phyloP scores from a whole-genome alignment of 2,888 invertebrate genomes.

The Lagria hirta region DNA sequence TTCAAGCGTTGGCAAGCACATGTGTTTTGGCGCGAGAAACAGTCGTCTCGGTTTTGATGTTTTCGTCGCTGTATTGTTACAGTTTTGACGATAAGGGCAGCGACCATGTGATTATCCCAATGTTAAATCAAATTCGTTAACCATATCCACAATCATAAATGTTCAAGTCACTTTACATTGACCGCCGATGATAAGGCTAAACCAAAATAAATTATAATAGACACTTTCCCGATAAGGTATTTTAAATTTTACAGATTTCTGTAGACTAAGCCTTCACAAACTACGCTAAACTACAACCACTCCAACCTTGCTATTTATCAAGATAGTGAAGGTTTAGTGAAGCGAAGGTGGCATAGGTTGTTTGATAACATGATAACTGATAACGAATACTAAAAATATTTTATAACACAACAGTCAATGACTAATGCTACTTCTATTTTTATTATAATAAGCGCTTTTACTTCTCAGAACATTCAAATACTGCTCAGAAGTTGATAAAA shows the following conservation, averaged over 20 bases:
- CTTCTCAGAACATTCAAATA: too few relatives aligned
- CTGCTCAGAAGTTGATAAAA: too few relatives aligned
- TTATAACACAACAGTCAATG: too few relatives aligned
- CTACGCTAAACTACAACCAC: too few relatives aligned
- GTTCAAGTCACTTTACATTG: slow-evolving; percentile 17
- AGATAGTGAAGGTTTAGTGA: too few relatives aligned
- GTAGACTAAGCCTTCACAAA: too few relatives aligned
- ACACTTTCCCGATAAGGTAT: slow-evolving; percentile 16
- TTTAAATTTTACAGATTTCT: slow-evolving; percentile 20
- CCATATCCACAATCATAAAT: slow-evolving; percentile 9
- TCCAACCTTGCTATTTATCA: too few relatives aligned
- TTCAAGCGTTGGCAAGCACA: slow-evolving; percentile 20
- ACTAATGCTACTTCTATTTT: too few relatives aligned
- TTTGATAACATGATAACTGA: too few relatives aligned
- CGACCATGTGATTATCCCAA: slow-evolving; percentile 28
- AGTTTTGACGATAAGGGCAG: slow-evolving; percentile 29
- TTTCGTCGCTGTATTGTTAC: slow-evolving; percentile 27
- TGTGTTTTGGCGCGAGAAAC: slow-evolving; percentile 30
- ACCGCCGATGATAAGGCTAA: slow-evolving; percentile 23
- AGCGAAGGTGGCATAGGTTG: too few relatives aligned
- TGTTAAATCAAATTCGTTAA: slow-evolving; percentile 13
- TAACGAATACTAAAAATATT: too few relatives aligned
- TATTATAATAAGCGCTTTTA: too few relatives aligned
- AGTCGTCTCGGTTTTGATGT: slow-evolving; percentile 11
- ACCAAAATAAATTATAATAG: slow-evolving; percentile 18